These are phyloP conservation scores for Macroglossus sobrinus DNA, from an alignment of 2,113 vertebrate species.

Conservation along the genomic window DNA sequence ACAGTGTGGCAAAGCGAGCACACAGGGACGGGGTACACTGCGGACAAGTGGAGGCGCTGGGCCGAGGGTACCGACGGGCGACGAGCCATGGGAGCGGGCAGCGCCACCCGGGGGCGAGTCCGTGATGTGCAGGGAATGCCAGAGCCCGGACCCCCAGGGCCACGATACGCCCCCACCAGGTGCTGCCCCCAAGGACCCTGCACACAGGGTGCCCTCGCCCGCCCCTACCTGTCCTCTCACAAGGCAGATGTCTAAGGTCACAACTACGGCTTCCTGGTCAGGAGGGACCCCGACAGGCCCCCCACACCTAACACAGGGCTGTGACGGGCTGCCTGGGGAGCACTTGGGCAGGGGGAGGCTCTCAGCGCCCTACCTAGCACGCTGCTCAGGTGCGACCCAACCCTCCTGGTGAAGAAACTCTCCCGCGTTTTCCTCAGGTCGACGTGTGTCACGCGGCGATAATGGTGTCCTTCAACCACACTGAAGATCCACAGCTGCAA, in stretches of 20 bases:
- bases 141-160: no score
- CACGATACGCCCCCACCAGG: no score
- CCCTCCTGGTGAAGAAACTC: constrained; percentile 72
- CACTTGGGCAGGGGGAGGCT: neutral
- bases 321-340: no score
- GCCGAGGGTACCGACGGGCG: no score
- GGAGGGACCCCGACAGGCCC: no score
- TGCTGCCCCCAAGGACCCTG: no score
- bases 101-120: no score
- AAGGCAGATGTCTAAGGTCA: neutral
- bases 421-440: constrained; percentile 85
- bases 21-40: rapidly evolving
- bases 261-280: no score
- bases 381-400: neutral
- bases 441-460: constrained; percentile 81
- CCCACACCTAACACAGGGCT: rapidly evolving
- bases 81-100: no score
- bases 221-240: neutral
- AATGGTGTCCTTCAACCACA: constrained; percentile 81
- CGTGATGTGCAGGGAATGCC: no score
- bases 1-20: rapidly evolving
- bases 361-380: constrained; percentile 65
- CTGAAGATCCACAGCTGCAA: constrained; percentile 91
- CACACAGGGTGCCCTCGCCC: no score
- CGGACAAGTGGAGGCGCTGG: no score